Evolutionary conservation across 1,140 invertebrate species (phyloP), one percentile per base, ranked within the genome.

Genomic region (Dendroctonus valens): DNA sequence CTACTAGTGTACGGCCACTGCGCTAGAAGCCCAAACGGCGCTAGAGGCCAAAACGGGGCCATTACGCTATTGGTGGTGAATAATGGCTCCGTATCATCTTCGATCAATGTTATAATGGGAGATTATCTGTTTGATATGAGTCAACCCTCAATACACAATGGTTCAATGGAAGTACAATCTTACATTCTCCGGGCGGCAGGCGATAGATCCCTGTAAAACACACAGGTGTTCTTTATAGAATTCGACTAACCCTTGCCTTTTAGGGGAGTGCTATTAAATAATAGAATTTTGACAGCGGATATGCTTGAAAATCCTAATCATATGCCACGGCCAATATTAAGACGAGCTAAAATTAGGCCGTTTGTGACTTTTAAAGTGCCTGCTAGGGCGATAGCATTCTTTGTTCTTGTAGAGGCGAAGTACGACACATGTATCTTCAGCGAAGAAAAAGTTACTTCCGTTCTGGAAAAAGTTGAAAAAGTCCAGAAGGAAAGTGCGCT

Each of bases 11-110:
- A 26, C 26, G 3, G 51, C 74, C 41, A 77, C 71, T 54, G 74
- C 71, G 6, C 75, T 26, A 26, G 26, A 26, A 26, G 3, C n/a
- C n/a, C n/a, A n/a, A n/a, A 78, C 61, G 77, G 77, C 60, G 67
- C 70, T 4, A 73, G 67, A 61, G 67, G 72, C 14, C 76, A 75
- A 65, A 74, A 78, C 49, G 77, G 77, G 5, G 75, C 75, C 5
- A 63, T 77, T 15, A 75, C 76, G 0, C 14, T 78, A 26, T 65
- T 78, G 61, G 64, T 71, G 14, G 65, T 77, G 5, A 78, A 78
- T 52, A 68, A 71, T 46, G 61, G 58, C 40, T 67, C 68, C 2
- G 41, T 65, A 57, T 50, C 62, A 15, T 50, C 67, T 42, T 69
- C 42, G 6, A 54, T 62, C 40, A 57, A 71, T 7, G 14, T 77